These are phyloP conservation scores for Oreochromis mossambicus DNA, from an alignment of 2,797 vertebrate species.

Conservation along the genomic window DNA sequence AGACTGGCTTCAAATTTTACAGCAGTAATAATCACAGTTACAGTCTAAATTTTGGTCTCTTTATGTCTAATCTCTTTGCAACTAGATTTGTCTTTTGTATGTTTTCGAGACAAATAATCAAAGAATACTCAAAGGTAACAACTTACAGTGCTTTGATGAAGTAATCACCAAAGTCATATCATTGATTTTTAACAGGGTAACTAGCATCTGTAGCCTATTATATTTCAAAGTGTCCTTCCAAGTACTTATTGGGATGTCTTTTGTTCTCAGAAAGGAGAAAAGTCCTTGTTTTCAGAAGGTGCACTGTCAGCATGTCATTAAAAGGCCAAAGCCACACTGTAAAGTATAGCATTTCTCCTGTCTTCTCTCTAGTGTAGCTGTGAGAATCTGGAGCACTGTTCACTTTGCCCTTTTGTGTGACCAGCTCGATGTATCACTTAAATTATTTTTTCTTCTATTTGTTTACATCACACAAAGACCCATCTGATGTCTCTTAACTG, in stretches of 20 bases:
- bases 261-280: neutral
- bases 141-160: neutral
- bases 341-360: neutral
- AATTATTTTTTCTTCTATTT: neutral
- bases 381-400: neutral
- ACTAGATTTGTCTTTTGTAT: neutral
- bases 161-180: neutral
- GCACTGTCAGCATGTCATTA: neutral
- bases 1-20: neutral
- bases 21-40: neutral
- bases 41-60: neutral
- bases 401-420: neutral
- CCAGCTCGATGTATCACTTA: neutral
- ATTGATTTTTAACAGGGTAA: neutral
- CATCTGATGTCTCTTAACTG: neutral
- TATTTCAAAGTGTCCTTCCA: neutral
- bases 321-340: conserved; percentile 7
- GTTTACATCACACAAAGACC: neutral
- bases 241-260: neutral
- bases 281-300: neutral
- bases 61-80: neutral
- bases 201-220: neutral
- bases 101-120: neutral
- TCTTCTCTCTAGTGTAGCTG: neutral
- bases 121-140: neutral